Evolutionary conservation across 2,113 vertebrate genomes (phyloP).

Genomic region (Spilogale gracilis): DNA sequence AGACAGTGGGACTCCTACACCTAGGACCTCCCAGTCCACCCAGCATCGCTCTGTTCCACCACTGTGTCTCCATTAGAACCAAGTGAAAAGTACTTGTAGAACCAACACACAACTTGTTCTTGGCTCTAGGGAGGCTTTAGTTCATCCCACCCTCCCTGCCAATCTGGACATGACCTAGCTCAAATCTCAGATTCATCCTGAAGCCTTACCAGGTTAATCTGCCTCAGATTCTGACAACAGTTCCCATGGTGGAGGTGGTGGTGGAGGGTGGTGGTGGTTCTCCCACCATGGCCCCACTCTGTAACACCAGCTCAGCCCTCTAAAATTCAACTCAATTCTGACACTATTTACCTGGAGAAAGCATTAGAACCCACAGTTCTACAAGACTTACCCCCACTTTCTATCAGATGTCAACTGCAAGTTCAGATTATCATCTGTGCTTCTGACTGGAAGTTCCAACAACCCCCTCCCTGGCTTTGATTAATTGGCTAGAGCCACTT

Average conservation of each 20-base stretch:
- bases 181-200: not conserved
- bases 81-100: not conserved
- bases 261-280: not conserved
- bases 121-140: not conserved
- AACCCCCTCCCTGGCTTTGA: not conserved
- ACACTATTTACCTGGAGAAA: not conserved
- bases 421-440: too few relatives aligned
- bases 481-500: not conserved
- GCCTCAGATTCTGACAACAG: not conserved
- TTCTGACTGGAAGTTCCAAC: rapidly evolving
- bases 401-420: rapidly evolving
- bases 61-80: rapidly evolving
- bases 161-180: not conserved
- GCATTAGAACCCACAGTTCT: too few relatives aligned
- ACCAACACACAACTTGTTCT: rapidly evolving
- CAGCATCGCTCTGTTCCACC: rapidly evolving
- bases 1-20: rapidly evolving
- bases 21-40: not conserved
- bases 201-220: not conserved
- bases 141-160: not conserved
- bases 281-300: not conserved
- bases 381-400: rapidly evolving
- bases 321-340: rapidly evolving
- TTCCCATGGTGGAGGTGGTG: not conserved
- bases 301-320: not conserved